These are phyloP conservation scores for Aphidius colemani DNA, from an alignment of 2,888 invertebrate genomes.

Conservation along the genomic window DNA sequence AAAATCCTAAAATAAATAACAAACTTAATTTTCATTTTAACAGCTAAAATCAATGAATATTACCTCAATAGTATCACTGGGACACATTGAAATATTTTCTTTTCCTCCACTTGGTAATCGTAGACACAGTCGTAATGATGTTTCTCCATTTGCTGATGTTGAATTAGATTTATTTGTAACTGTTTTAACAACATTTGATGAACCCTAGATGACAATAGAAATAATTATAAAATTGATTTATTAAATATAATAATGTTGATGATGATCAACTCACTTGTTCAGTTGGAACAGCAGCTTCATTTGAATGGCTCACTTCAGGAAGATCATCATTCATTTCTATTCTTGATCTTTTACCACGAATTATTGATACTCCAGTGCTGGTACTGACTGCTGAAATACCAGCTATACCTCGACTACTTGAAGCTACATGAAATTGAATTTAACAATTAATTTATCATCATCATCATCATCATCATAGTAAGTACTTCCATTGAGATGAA, in stretches of 20 bases:
- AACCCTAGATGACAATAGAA: not conserved
- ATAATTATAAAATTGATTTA: not conserved
- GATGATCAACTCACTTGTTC: slow-evolving; percentile 29
- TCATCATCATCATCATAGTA: too few relatives aligned
- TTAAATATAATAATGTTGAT: not conserved
- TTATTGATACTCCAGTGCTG: slow-evolving; percentile 41
- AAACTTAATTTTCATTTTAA: slow-evolving; percentile 11
- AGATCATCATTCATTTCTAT: slow-evolving; percentile 42
- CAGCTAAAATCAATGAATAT: slow-evolving; percentile 4
- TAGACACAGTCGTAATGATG: slow-evolving; percentile 51
- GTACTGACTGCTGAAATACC: slow-evolving; percentile 38
- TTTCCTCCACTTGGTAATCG: slow-evolving; percentile 54
- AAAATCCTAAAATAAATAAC: slow-evolving; percentile 44
- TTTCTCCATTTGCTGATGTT: slow-evolving; percentile 38
- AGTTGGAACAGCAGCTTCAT: slow-evolving; percentile 28
- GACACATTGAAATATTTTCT: slow-evolving; percentile 52
- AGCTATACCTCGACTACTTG: slow-evolving; percentile 23
- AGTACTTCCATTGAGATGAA: too few relatives aligned
- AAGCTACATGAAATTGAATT: slow-evolving; percentile 20
- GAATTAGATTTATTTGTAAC: not conserved
- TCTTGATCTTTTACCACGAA: slow-evolving; percentile 51
- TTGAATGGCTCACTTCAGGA: slow-evolving; percentile 23
- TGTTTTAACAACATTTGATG: not conserved
- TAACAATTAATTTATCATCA: not conserved
- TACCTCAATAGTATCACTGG: slow-evolving; percentile 52